Percentiles rank a stretch among this genome's conserved stretches.
phyloP scores from a whole-genome alignment of 2,888 invertebrate genomes.

The Mythimna vitellina region DNA sequence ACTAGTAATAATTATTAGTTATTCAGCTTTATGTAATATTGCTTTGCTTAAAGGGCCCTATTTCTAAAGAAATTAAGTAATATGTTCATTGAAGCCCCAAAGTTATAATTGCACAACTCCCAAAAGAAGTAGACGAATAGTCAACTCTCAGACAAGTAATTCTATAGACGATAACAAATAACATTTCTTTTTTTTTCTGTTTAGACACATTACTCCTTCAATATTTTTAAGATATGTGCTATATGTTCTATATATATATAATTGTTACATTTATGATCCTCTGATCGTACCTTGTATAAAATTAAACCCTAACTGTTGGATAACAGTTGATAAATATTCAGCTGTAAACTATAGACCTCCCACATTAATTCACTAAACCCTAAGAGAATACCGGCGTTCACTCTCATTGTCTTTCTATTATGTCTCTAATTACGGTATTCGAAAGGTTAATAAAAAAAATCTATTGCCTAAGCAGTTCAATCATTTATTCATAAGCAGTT shows the following conservation, averaged over 20 bases:
- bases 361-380: no score
- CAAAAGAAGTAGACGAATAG: neutral
- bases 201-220: neutral
- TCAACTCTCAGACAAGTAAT: neutral
- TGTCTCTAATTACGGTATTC: no score
- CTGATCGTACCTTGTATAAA: neutral
- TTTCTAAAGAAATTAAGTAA: neutral
- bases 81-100: neutral
- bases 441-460: no score
- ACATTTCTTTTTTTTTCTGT: neutral
- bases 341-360: no score
- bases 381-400: no score
- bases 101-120: neutral
- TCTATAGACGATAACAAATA: neutral
- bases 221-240: neutral
- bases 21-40: neutral
- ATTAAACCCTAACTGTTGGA: neutral
- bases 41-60: no score
- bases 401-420: no score
- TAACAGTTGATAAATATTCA: neutral
- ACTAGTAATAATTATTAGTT: neutral
- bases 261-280: neutral
- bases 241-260: neutral
- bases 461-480: neutral
- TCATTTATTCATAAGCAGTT: slow-evolving; percentile 24